Evolutionary conservation across 1,140 invertebrate genomes (phyloP), one percentile per base, ranked within the genome.

Genomic region (Caenorhabditis briggsae): DNA sequence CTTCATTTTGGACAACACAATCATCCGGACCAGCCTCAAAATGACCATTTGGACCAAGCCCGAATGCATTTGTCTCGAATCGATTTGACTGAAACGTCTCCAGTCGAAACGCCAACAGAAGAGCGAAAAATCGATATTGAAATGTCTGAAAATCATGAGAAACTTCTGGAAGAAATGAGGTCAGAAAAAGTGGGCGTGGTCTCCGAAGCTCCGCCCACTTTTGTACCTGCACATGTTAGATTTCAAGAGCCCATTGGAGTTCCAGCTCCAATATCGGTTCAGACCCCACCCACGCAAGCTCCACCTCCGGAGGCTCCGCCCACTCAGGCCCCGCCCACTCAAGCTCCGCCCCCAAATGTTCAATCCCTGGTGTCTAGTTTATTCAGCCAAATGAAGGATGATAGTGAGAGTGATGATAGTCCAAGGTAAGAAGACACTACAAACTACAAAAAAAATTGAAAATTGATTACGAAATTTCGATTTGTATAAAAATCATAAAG

Each of bases 41-140:
- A 23, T 2, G 70, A 78, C 23, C 70, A 78, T 78, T 23, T 78
- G 33, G 70, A 78, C 0, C 70, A 78, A n/a, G 70, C 70, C 11
- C 33, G 33, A 0, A 11, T 33, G 9, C 11, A 50, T 23, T 14
- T 78, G 0, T 50, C 70, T 23, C 70, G 70, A 11, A 53, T 78
- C 25, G 16, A 78, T 25, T 11, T 78, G 3, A 78, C 70, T 5
- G 70, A 78, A 14, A 78, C 70, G 2, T 9, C n/a, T 2, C 70
- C 70, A 7, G n/a, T 78, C 8, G 70, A 48, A 18, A 78, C 70
- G 20, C 70, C 70, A 6, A 78, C 46, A 18, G 33, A 43, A 50
- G 70, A 78, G 46, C 18, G 70, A 25, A 50, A 50, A 43, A 43
- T 78, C 33, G 70, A 78, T 50, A 50, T 78, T 9, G 18, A 48